phyloP scores from a whole-genome alignment of 2,797 vertebrate genomes.

The Carapus acus region DNA sequence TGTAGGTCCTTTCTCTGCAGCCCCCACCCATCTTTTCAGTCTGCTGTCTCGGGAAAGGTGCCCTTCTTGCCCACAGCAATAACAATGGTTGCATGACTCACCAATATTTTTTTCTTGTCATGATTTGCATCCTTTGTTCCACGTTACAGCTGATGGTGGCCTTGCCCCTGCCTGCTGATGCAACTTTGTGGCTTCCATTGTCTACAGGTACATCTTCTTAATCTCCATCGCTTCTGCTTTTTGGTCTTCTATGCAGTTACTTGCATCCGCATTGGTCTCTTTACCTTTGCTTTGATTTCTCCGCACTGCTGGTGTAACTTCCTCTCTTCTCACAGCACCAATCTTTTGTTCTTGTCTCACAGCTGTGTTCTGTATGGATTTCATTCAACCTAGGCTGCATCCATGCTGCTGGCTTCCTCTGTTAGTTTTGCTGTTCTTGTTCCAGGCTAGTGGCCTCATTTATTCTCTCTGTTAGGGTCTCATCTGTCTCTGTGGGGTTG shows the following conservation, averaged over 20 bases:
- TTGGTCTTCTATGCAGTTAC: background rate
- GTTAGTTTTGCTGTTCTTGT: slow-evolving; percentile 9
- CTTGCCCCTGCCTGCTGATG: background rate
- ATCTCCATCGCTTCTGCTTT: background rate
- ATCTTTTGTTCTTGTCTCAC: background rate
- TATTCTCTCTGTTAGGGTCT: slow-evolving; percentile 7
- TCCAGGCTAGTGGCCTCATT: slow-evolving; percentile 19
- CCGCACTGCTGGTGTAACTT: no score
- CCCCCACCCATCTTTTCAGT: slow-evolving; percentile 8
- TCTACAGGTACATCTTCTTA: slow-evolving; percentile 2
- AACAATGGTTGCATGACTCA: slow-evolving; percentile 16
- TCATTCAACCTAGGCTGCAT: slow-evolving; percentile 8
- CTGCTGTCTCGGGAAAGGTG: slow-evolving; percentile 13
- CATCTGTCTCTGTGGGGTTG: slow-evolving; percentile 4
- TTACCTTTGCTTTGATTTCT: background rate
- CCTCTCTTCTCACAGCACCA: no score
- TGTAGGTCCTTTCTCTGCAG: slow-evolving; percentile 18
- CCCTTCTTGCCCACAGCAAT: slow-evolving; percentile 7
- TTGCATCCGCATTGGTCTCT: background rate
- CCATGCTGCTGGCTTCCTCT: background rate
- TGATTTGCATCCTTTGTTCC: slow-evolving; percentile 7
- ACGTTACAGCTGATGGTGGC: no score
- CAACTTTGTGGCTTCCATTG: background rate
- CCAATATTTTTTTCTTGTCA: slow-evolving; percentile 3
- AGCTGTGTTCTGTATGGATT: slow-evolving; percentile 7